phyloP scores from a whole-genome alignment of 2,113 vertebrate species.

The Phyllopteryx taeniolatus region DNA sequence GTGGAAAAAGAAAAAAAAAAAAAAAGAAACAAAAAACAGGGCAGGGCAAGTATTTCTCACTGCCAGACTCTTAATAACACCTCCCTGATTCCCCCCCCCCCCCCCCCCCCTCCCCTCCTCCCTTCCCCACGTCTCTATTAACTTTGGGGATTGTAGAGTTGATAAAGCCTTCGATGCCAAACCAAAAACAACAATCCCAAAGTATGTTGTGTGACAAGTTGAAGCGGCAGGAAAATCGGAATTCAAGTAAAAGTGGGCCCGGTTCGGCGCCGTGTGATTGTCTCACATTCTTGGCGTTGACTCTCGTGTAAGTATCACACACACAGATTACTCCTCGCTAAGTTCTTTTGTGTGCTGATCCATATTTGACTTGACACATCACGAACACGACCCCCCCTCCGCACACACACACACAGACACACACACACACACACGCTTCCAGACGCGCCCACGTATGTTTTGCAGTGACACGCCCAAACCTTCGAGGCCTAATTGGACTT shows the following conservation, averaged over 20 bases:
- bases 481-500: not conserved
- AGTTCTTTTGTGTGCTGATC: slow-evolving; percentile 74
- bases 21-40: slow-evolving; percentile 64
- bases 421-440: not conserved
- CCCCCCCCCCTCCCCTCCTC: slow-evolving; percentile 1
- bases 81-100: not conserved
- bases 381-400: slow-evolving; percentile 62
- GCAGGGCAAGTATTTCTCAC: slow-evolving; percentile 68
- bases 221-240: not conserved
- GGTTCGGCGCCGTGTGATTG: slow-evolving; percentile 54
- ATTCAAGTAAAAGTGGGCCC: not conserved
- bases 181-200: not conserved
- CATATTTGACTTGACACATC: slow-evolving; percentile 75
- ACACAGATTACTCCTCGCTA: slow-evolving; percentile 71
- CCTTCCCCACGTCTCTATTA: not conserved
- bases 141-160: slow-evolving; percentile 1
- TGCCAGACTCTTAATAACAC: slow-evolving; percentile 34
- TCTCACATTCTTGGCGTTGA: slow-evolving; percentile 68
- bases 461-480: not conserved
- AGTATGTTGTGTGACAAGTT: slow-evolving; percentile 12
- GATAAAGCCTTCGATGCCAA: slow-evolving; percentile 23
- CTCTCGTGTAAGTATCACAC: slow-evolving; percentile 75
- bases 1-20: slow-evolving; percentile 44
- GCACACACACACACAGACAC: not conserved
- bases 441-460: not conserved